phyloP scores from a whole-genome alignment of 1,140 invertebrate genomes.

The Thaumatotibia leucotreta region DNA sequence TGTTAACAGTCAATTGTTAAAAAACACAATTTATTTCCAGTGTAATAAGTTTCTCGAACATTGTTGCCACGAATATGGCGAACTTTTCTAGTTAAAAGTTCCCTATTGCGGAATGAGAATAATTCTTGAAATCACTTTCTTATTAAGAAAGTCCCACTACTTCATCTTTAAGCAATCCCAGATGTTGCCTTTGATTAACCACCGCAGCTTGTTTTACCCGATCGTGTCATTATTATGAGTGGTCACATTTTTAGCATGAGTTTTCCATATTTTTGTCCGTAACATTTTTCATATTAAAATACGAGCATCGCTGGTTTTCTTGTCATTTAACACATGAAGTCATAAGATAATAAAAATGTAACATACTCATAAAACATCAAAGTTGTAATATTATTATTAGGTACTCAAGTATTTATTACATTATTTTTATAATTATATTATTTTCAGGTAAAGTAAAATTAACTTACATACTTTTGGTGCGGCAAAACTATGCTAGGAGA shows the following conservation, averaged over 20 bases:
- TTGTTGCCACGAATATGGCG: constrained; percentile 56
- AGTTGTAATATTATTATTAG: too few relatives aligned
- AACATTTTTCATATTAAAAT: too few relatives aligned
- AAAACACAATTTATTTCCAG: constrained; percentile 64
- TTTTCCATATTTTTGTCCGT: too few relatives aligned
- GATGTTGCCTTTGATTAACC: neutral
- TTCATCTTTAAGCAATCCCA: constrained; percentile 8
- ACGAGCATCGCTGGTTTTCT: too few relatives aligned
- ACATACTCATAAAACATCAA: too few relatives aligned
- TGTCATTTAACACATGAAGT: too few relatives aligned
- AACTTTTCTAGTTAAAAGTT: constrained; percentile 75
- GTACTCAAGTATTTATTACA: too few relatives aligned
- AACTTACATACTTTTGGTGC: too few relatives aligned
- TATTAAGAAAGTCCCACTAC: constrained; percentile 27
- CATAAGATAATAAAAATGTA: too few relatives aligned
- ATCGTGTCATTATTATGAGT: neutral
- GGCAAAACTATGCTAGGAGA: neutral
- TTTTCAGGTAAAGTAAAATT: neutral
- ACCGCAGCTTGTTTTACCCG: neutral
- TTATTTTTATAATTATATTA: too few relatives aligned
- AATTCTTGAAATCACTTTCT: constrained; percentile 65
- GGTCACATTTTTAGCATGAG: too few relatives aligned
- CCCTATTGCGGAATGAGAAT: constrained; percentile 67
- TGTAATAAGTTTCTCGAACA: constrained; percentile 58
- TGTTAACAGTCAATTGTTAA: constrained; percentile 36